Evolutionary conservation across 53 echinoderm and acorn worm species (phyloP), one percentile per base, ranked within the genome.

Genomic region (Pentamera pediparva): DNA sequence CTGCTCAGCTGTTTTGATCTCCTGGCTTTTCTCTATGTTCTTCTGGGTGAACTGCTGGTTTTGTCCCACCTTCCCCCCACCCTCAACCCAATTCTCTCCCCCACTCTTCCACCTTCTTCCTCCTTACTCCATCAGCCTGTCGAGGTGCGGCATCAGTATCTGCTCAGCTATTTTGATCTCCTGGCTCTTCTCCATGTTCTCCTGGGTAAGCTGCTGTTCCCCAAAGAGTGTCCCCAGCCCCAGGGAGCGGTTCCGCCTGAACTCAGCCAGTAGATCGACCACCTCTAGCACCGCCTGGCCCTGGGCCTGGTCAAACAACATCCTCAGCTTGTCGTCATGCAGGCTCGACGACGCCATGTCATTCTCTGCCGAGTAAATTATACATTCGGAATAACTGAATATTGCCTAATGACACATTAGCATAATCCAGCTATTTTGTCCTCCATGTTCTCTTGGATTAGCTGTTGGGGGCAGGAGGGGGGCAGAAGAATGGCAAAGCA

Each of bases 191-290:
- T 87, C 85, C 89, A 95, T 87, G 28, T 87, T 85, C 24, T 88
- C 94, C 9, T 80, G 78, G 11, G 78, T 80, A 22, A 90, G 76
- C 45, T 79, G 76, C 82, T 90, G 90, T 31, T 95, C 95, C 1
- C 95, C 95, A 59, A 84, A 95, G 73, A 90, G 82, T n/a, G 89
- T 87, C 20, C 95, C 95, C 5, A 95, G 80, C 19, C 95, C 90
- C 28, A 90, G 76, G 19, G 90, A 84, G 31, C 95, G 45, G 70
- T 90, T 90, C 31, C 76, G 85, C 9, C 95, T 56, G 78, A 87
- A 95, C 41, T 95, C 90, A 5, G 90, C 90, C 55, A 95, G 82
- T 22, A 95, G 85, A 30, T 95, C 95, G 34, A 81, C 71, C 2
- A 90, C 80, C 84, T 95, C 95, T 10, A 40, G 30, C 6, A 58